Conservation (phyloP, 2,888 invertebrate genomes). For the Chrysotoxum bicinctum region DNA sequence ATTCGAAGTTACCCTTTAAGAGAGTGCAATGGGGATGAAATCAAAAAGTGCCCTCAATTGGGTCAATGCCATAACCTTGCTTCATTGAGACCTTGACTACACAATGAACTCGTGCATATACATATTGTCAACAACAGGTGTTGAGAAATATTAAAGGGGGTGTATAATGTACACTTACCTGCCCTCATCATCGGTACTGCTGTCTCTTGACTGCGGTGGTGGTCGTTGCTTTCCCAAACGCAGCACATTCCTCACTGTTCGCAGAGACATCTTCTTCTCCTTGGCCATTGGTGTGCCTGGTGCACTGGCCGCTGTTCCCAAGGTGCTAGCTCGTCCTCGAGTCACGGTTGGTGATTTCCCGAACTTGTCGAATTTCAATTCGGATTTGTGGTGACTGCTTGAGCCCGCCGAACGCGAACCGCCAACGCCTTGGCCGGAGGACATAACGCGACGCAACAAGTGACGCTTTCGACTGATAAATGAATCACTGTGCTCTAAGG, state of each 20-base stretch:
- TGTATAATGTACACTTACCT: slow-evolving; percentile 74
- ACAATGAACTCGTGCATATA: background rate
- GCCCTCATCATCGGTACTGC: slow-evolving; percentile 79
- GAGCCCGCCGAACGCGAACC: slow-evolving; percentile 52
- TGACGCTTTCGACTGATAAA: slow-evolving; percentile 75
- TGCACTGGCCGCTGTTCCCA: slow-evolving; percentile 40
- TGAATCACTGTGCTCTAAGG: slow-evolving; percentile 69
- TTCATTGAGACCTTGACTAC: background rate
- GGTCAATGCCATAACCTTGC: slow-evolving; percentile 67
- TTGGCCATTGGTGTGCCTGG: slow-evolving; percentile 72
- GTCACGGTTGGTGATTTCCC: slow-evolving; percentile 75
- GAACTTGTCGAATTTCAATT: slow-evolving; percentile 76
- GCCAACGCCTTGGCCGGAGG: slow-evolving; percentile 72
- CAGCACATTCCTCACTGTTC: slow-evolving; percentile 78
- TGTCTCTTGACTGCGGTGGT: slow-evolving; percentile 77
- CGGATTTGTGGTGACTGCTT: slow-evolving; percentile 70
- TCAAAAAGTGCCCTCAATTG: slow-evolving; percentile 15
- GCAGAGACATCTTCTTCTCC: slow-evolving; percentile 77
- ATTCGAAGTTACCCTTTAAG: background rate
- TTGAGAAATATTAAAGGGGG: background rate
- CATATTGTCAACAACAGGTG: slow-evolving; percentile 43
- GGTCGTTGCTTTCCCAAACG: slow-evolving; percentile 77
- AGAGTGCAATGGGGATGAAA: background rate
- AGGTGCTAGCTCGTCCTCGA: slow-evolving; percentile 47
- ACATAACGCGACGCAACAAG: slow-evolving; percentile 76